Evolutionary conservation across 2,888 invertebrate genomes (phyloP).

Genomic region (Drosophila robusta): DNA sequence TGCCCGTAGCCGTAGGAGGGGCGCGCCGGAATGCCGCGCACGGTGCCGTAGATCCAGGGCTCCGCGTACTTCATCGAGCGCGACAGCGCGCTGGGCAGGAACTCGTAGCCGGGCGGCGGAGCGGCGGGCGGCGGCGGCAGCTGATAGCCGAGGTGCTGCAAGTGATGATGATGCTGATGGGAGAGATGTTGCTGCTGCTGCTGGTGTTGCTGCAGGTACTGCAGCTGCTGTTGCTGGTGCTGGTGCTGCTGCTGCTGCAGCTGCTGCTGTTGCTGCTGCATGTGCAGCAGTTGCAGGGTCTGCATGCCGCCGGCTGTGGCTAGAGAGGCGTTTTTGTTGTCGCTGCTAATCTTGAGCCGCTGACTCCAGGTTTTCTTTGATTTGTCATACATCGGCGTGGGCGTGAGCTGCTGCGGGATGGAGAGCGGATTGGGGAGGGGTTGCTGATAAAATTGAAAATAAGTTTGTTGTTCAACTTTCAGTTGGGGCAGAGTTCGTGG

Average conservation of each 20-base stretch:
- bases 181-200: conserved; percentile 57
- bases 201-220: conserved; percentile 43
- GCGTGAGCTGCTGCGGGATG: conserved; percentile 53
- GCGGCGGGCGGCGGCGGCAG: conserved; percentile 50
- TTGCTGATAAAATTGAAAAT: conserved; percentile 3
- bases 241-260: conserved; percentile 63
- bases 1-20: conserved; percentile 66
- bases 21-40: conserved; percentile 87
- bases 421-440: no score
- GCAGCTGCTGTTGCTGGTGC: conserved; percentile 42
- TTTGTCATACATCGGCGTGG: conserved; percentile 84
- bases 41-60: conserved; percentile 94
- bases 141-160: conserved; percentile 62
- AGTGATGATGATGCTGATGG: conserved; percentile 47
- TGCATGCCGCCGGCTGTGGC: conserved; percentile 65
- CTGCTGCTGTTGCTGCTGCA: conserved; percentile 84
- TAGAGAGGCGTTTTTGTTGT: conserved; percentile 84
- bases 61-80: conserved; percentile 94
- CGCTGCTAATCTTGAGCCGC: conserved; percentile 87
- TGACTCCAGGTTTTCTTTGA: conserved; percentile 90
- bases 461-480: conserved; percentile 15
- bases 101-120: conserved; percentile 73
- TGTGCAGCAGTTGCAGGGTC: conserved; percentile 63
- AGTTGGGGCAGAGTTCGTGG: conserved; percentile 4
- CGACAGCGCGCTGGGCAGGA: conserved; percentile 88